Evolutionary conservation across 1,140 invertebrate genomes (phyloP), one percentile per base, ranked within the genome.

Genomic region (Eumaeus atala): DNA sequence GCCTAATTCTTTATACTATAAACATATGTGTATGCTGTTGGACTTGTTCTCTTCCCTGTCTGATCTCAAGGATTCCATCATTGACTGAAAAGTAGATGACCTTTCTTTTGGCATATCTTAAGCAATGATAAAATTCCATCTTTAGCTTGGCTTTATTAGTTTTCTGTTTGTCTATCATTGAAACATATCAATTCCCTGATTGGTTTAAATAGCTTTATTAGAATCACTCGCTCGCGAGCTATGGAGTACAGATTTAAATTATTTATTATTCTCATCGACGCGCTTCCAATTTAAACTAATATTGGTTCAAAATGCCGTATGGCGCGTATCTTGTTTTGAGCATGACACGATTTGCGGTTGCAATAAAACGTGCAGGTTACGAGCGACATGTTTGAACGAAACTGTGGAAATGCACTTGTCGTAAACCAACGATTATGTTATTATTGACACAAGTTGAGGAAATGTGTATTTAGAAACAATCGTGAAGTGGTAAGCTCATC

Each of bases 271-370:
- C 17, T 48, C 17, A 9, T 17, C 18, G 8, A 48, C 44, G 44
- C 44, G 44, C 11, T 48, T 4, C 44, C 44, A 48, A 48, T 48
- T 48, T 14, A 48, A 48, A 17, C 8, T 47, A 47, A 47, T 48
- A 48, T 10, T 38, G 37, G 8, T 38, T 38, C 33, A 34, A 38
- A 4, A 38, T 38, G 37, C 3, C 37, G 37, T 38, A 9, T 9
- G 37, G 37, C 10, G 37, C 37, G 37, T 38, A n/a, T n/a, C n/a
- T n/a, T n/a, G 37, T 38, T 38, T 38, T 3, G 37, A 38, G 37
- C 9, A 38, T 38, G 37, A 38, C 9, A 38, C 37, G 37, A 38
- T 38, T 38, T 38, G 37, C 9, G 37, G 9, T 38, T 3, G 10
- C 37, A 9, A 38, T 38, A 38, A 38, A 38, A 38, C 37, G 37